phyloP scores from a whole-genome alignment of 2,888 invertebrate genomes.

The Melolontha melolontha region DNA sequence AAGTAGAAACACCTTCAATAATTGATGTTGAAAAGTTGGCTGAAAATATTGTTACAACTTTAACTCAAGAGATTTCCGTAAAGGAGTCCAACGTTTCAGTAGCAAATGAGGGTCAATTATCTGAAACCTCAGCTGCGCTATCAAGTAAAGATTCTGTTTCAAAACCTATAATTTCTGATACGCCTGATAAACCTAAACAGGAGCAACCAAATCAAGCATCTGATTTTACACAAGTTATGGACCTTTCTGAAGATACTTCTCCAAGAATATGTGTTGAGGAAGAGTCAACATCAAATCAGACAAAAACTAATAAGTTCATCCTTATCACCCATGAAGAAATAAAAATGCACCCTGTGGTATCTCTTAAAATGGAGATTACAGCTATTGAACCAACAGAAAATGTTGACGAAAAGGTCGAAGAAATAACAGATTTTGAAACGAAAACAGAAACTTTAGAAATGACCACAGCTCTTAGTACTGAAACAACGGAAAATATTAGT shows the following conservation, averaged over 20 bases:
- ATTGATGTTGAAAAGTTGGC: slow-evolving; percentile 11
- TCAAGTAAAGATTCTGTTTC: neutral
- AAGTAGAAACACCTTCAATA: slow-evolving; percentile 44
- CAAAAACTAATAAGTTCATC: slow-evolving; percentile 68
- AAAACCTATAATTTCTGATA: neutral
- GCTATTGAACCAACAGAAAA: slow-evolving; percentile 39
- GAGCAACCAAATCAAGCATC: neutral
- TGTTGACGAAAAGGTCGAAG: slow-evolving; percentile 27
- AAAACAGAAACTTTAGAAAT: neutral
- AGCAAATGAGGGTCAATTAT: neutral
- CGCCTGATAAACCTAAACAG: slow-evolving; percentile 6
- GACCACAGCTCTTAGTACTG: neutral
- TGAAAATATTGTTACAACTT: too few species aligned
- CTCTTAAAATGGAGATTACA: slow-evolving; percentile 73
- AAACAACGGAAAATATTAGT: neutral
- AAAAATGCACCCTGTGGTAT: slow-evolving; percentile 74
- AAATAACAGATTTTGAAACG: neutral
- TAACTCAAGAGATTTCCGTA: too few species aligned
- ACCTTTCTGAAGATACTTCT: slow-evolving; percentile 4
- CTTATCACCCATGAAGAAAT: slow-evolving; percentile 81
- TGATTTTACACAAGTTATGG: neutral
- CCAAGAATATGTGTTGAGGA: neutral
- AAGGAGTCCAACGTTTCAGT: too few species aligned
- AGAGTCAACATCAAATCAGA: neutral
- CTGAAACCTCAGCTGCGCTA: neutral